phyloP scores from a whole-genome alignment of 1,140 invertebrate species.

The Nasonia giraulti region DNA sequence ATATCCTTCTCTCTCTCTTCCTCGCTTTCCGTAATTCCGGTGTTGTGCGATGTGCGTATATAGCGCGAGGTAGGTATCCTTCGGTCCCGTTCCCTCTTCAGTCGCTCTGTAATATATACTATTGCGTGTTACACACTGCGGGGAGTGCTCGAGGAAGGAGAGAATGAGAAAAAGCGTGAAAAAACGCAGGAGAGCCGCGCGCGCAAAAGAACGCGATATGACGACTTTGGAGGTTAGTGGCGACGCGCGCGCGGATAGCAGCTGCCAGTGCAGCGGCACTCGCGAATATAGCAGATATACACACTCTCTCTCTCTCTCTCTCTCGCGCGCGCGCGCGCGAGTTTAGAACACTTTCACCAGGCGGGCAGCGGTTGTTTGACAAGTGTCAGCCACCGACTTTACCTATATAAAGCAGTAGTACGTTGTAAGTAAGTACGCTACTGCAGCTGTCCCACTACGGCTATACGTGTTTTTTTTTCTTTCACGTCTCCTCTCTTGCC shows the following conservation, averaged over 20 bases:
- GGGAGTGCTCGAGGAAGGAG: not conserved
- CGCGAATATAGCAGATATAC: not conserved
- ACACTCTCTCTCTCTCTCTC: no score
- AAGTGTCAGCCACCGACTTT: slow-evolving; percentile 25
- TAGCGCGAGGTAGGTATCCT: not conserved
- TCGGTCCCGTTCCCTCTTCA: not conserved
- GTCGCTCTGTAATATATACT: not conserved
- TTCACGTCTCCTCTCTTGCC: not conserved
- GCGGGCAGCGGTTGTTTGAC: slow-evolving; percentile 2
- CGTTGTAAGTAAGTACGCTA: no score
- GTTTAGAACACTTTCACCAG: slow-evolving; percentile 26
- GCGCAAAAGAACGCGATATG: not conserved
- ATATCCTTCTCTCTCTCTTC: not conserved
- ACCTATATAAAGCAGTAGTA: not conserved
- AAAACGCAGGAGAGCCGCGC: not conserved
- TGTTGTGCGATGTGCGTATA: not conserved
- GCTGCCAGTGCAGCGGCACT: not conserved
- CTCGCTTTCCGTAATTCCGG: not conserved
- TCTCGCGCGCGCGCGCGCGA: not conserved
- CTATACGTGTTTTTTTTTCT: no score
- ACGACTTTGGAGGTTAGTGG: slow-evolving; percentile 20
- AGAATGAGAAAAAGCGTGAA: not conserved
- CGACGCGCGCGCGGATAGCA: not conserved
- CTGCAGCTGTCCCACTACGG: no score
- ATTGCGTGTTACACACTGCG: not conserved